Evolutionary conservation across 2,797 vertebrate species (phyloP), one percentile per base, ranked within the genome.

Genomic region (Hypotaenidia okinawae): DNA sequence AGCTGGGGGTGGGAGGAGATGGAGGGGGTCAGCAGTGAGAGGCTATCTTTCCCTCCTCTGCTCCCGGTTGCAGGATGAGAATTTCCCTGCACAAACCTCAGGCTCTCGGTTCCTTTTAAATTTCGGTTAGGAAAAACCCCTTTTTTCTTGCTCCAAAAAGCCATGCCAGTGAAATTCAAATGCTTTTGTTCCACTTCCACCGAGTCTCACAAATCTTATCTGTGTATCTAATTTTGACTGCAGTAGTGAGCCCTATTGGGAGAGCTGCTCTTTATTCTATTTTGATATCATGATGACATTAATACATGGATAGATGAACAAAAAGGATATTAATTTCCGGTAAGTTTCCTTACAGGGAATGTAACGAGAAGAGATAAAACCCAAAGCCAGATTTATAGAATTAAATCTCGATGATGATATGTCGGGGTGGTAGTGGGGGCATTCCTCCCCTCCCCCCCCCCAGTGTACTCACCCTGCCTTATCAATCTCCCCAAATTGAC

Each of bases 301-400:
- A 95, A 87, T 70, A 64, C 35, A 76, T 3, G 25, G n/a, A 45
- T 43, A 89, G 73, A 93, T 79, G 3, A 90, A 89, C 77, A 67
- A 90, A 94, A 90, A 79, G 14, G 32, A 63, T 82, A 88, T 69
- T 89, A 73, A 88, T 86, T 93, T 96, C 89, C n/a, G 43, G 66
- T 64, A 84, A 89, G 32, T 84, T 94, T 93, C 63, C 70, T 93
- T 69, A 57, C 13, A 43, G 66, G 43, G 35, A 90, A 33, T 7
- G 28, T 37, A 87, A 70, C 6, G 7, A 90, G 39, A 73, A 89
- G 52, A 87, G 64, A 28, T 67, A 73, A 86, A 90, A 11, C 59
- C 30, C 35, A 49, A 74, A 79, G 54, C 39, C 66, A 84, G 37
- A 49, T 58, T 86, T 68, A 55, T 5, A 69, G 69, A 78, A 62